Evolutionary conservation across 2,113 vertebrate species (phyloP).

Genomic region (Cephalophus harveyi): DNA sequence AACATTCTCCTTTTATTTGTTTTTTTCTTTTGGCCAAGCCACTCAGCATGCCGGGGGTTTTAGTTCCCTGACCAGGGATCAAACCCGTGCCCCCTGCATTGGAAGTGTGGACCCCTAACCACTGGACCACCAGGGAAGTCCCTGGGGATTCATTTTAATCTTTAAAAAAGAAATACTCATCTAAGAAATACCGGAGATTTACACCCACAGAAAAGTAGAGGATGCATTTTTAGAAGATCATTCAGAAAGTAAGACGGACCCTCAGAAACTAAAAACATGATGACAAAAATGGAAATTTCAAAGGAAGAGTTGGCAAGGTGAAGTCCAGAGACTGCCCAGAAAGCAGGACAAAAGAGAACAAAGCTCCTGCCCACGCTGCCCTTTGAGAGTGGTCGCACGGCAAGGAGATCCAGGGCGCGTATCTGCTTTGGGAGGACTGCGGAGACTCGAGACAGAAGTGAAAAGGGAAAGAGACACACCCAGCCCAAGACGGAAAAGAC

Average conservation of each 20-base stretch:
- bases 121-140: background rate
- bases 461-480: background rate
- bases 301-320: background rate
- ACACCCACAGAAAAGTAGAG: background rate
- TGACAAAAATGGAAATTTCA: background rate
- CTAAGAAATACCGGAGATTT: background rate
- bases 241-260: background rate
- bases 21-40: background rate
- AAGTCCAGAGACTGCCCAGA: background rate
- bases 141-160: background rate
- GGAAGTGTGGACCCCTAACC: background rate
- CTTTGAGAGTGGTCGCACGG: background rate
- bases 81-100: fast-evolving
- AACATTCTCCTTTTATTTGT: background rate
- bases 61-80: background rate
- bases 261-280: background rate
- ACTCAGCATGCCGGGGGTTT: background rate
- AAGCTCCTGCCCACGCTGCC: background rate
- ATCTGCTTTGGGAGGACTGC: fast-evolving
- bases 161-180: background rate
- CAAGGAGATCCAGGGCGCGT: fast-evolving
- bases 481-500: background rate
- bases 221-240: background rate
- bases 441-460: background rate
- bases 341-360: background rate